Conservation (phyloP, 37 sponge, comb jelly and placozoan genomes). For the Lycopodina hypogea region DNA sequence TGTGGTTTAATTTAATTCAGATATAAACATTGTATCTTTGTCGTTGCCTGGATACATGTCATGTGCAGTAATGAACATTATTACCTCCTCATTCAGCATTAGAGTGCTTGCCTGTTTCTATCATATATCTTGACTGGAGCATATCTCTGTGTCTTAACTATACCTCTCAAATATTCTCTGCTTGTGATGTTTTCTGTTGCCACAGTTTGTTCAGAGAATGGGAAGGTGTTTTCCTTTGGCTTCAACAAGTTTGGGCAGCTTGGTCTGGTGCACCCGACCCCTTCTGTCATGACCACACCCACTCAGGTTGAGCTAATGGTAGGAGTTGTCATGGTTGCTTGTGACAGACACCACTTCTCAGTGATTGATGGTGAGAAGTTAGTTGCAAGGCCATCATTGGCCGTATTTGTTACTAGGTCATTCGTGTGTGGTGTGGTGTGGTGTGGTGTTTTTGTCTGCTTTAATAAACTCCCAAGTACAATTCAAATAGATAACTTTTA, state of each 20-base stretch:
- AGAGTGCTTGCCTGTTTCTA: too few relatives aligned
- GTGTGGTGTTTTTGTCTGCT: too few relatives aligned
- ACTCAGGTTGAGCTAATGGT: slow-evolving; percentile 10
- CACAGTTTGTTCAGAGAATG: slow-evolving; percentile 39
- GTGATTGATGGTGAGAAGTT: slow-evolving; percentile 46
- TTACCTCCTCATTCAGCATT: too few relatives aligned
- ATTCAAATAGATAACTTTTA: too few relatives aligned
- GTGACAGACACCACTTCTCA: slow-evolving; percentile 69
- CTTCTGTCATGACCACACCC: slow-evolving; percentile 26
- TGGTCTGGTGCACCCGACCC: slow-evolving; percentile 57
- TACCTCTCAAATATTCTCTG: too few relatives aligned
- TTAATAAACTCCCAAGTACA: too few relatives aligned
- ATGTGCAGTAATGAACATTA: too few relatives aligned
- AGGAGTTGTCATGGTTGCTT: slow-evolving; percentile 31
- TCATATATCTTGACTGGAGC: too few relatives aligned
- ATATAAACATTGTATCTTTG: too few relatives aligned
- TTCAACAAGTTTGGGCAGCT: slow-evolving; percentile 75
- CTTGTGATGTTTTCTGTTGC: neutral
- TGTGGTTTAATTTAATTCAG: too few relatives aligned
- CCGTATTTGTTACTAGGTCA: too few relatives aligned
- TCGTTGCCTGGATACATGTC: too few relatives aligned
- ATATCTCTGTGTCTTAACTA: neutral
- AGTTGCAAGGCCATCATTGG: neutral
- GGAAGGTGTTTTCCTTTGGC: slow-evolving; percentile 41
- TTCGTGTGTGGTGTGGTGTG: neutral